phyloP scores from a whole-genome alignment of 2,113 vertebrate genomes.

The Burhinus bistriatus region DNA sequence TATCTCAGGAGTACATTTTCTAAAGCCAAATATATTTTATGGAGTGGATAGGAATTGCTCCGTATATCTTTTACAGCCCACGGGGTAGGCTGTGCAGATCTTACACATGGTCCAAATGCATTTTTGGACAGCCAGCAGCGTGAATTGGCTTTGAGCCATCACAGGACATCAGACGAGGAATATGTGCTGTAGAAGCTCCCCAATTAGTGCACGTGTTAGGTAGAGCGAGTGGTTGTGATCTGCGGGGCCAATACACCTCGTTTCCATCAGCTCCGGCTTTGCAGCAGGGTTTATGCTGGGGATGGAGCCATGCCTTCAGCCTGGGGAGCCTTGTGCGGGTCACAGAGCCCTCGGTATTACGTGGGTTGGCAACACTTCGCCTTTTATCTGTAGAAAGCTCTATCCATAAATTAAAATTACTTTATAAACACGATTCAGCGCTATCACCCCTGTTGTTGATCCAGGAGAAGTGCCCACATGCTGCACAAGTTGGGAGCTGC shows the following conservation, averaged over 20 bases:
- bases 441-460: neutral
- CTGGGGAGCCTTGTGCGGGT: rapidly evolving
- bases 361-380: neutral
- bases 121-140: neutral
- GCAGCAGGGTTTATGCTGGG: neutral
- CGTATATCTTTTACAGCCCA: neutral
- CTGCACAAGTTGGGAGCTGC: neutral
- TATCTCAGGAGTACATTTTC: neutral
- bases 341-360: rapidly evolving
- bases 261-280: neutral
- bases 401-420: neutral
- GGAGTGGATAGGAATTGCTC: neutral
- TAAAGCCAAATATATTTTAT: neutral
- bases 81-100: neutral
- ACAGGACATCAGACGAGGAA: neutral
- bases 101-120: neutral
- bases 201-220: no score
- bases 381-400: neutral
- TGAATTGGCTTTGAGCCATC: neutral
- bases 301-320: neutral
- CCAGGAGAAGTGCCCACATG: neutral
- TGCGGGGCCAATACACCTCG: rapidly evolving
- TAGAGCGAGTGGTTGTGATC: neutral
- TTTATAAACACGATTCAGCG: neutral
- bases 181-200: neutral